A percentile compares a stretch with the other conserved stretches of the same genome.
Evolutionary conservation across 1,140 invertebrate species (phyloP).

Genomic region (Drosophila navojoa): DNA sequence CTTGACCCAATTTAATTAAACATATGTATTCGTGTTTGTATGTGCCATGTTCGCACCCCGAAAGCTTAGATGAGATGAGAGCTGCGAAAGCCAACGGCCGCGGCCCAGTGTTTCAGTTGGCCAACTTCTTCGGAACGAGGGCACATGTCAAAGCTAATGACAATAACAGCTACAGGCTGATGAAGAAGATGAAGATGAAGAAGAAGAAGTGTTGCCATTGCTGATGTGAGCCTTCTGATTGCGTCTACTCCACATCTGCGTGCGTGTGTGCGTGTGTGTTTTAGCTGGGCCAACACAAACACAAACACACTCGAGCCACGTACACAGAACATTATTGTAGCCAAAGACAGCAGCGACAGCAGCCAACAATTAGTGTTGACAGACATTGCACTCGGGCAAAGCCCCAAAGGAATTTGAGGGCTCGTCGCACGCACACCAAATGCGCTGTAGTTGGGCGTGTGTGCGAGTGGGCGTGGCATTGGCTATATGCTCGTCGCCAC

Average conservation of each 20-base stretch:
- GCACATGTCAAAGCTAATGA: slow-evolving; percentile 45
- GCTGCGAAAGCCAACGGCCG: slow-evolving; percentile 27
- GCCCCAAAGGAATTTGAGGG: slow-evolving; percentile 72
- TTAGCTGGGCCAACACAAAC: slow-evolving; percentile 49
- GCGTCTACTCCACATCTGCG: slow-evolving; percentile 18
- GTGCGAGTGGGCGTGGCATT: slow-evolving; percentile 8
- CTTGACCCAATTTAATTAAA: slow-evolving; percentile 82
- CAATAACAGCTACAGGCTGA: slow-evolving; percentile 32
- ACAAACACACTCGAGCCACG: slow-evolving; percentile 19
- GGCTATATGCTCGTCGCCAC: no score
- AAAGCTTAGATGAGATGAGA: slow-evolving; percentile 37
- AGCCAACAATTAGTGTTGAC: slow-evolving; percentile 82
- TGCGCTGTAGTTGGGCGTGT: slow-evolving; percentile 1
- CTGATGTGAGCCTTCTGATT: slow-evolving; percentile 47
- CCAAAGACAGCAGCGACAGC: slow-evolving; percentile 69
- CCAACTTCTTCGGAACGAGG: slow-evolving; percentile 17
- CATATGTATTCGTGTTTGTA: slow-evolving; percentile 42
- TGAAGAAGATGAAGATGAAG: background rate
- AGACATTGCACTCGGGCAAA: slow-evolving; percentile 77
- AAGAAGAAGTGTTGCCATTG: slow-evolving; percentile 15
- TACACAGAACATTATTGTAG: slow-evolving; percentile 67
- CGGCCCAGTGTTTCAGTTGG: slow-evolving; percentile 27
- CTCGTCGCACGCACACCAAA: slow-evolving; percentile 56
- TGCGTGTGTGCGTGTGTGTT: slow-evolving; percentile 18
- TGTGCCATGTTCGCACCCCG: slow-evolving; percentile 62